Evolutionary conservation across 2,797 vertebrate genomes (phyloP), one percentile per base, ranked within the genome.

Genomic region (Manis pentadactyla): DNA sequence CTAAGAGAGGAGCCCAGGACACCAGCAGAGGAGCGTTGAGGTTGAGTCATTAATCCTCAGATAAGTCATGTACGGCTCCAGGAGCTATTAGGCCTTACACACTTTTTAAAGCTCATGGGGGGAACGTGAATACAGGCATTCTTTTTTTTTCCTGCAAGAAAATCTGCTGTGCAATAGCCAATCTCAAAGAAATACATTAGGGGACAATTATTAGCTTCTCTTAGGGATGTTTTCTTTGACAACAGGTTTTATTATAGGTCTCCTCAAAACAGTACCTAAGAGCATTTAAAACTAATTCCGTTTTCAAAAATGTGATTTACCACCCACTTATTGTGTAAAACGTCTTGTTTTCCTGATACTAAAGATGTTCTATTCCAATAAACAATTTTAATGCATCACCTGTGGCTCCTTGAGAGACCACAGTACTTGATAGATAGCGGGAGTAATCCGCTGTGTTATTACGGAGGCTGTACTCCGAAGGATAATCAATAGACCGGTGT

Each of bases 41-140:
- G 66, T 96, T 95, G 94, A 90, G 78, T 96, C 91, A 97, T 97
- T 97, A 96, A 97, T 97, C 93, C 79, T 96, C 86, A 94, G 94
- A 94, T 64, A 87, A 90, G 86, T 94, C 95, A 97, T 68, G 90
- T 42, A 42, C 21, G 75, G 94, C 53, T 92, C 93, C 87, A 46
- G 31, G 78, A 85, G 79, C 83, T 71, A 94, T 94, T 94, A 90
- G 81, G 61, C 90, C 79, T 86, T 87, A 78, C 12, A 9, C 83
- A 87, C 77, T 91, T 89, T 95, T 94, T 84, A 96, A 96, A 83
- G 82, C 64, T 90, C 61, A 46, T 37, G n/a, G 39, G 11, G 19
- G 3, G n/a, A 4, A 12, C 74, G 94, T 75, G 34, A 97, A 55
- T 55, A n/a, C 31, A 93, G 57, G 61, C 2, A 0, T 39, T 92